Base-by-base conservation (phyloP, 2,797 vertebrate species). In the Xerus rutilus region DNA sequence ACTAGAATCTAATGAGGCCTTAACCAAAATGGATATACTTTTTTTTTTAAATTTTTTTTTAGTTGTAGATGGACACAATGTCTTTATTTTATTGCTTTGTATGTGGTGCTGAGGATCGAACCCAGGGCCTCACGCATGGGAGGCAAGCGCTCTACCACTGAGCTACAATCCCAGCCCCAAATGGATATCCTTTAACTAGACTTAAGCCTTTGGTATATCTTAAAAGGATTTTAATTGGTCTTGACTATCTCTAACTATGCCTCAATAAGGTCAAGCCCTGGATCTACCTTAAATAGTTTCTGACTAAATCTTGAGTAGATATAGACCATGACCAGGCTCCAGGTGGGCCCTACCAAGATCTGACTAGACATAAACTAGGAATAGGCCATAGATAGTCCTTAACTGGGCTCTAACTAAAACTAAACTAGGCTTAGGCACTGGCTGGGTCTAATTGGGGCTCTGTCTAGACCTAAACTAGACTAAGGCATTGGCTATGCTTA, bases 11-110 rank as follows among this genome's bases (percentile, higher is more conserved):
- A 43, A 62, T 65, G 54, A 93, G n/a, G 67, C 35, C 45, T 65
- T 73, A 88, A 93, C 32, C 85, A 88, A 82, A n/a, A 23, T 83
- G 83, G 76, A 17, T 95, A 91, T 62, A 32, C 74, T 79, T n/a
- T n/a, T n/a, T n/a, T n/a, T n/a, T n/a, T n/a, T n/a, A n/a, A n/a
- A n/a, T n/a, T n/a, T n/a, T n/a, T n/a, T n/a, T n/a, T n/a, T n/a
- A n/a, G n/a, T n/a, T n/a, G n/a, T n/a, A n/a, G n/a, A n/a, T n/a
- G n/a, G n/a, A n/a, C n/a, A n/a, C n/a, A n/a, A n/a, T n/a, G n/a
- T n/a, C n/a, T n/a, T n/a, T n/a, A n/a, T n/a, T n/a, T n/a, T n/a
- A n/a, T n/a, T n/a, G n/a, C n/a, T n/a, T n/a, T n/a, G n/a, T n/a
- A n/a, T n/a, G n/a, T n/a, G n/a, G n/a, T n/a, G n/a, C n/a, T n/a